Base-by-base conservation (phyloP, 2,797 vertebrate species). In the Babyrousa celebensis region DNA sequence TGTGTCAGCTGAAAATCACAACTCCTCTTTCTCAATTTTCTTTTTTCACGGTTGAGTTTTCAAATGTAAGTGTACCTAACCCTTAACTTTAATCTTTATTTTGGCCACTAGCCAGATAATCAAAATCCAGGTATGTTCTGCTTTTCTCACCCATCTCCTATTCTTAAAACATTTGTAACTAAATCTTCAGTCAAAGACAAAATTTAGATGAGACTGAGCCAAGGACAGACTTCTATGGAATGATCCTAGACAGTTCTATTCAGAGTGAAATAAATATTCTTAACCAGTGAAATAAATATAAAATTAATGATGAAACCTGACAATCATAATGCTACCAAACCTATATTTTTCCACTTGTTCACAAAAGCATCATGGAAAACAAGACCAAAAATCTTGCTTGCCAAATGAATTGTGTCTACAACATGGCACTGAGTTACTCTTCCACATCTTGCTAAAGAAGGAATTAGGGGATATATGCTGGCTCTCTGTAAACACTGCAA, bases 221-320 rank as follows among this genome's bases (percentile, higher is more conserved):
- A 82, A 91, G 11, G 12, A 85, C 0, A 75, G 21, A 48, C 16
- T 83, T 54, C 94, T 77, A 85, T 36, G 2, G 27, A 84, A 67
- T 58, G 12, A 74, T 25, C 14, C 25, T 82, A 68, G 6, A 48
- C 77, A 93, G 14, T 43, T 82, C 75, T 63, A 88, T 68, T 20
- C 52, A 85, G 21, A 85, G 54, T 27, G 7, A 80, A 89, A 88
- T 32, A 65, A 9, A 68, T 54, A 21, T 89, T 79, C 52, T 89
- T 82, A 58, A 65, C 0, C 2, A 68, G 2, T 58, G 54, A 94
- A 91, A 93, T 5, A 85, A 14, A 32, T 87, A 77, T 29, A 87
- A 91, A 91, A 94, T 86, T 65, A 77, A 89, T 63, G 40, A 86
- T 15, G 20, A 60, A 56, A 43, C 32, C n/a, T 93, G 32, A 60